phyloP scores from a whole-genome alignment of 1,140 invertebrate genomes.

The Caerostris extrusa region DNA sequence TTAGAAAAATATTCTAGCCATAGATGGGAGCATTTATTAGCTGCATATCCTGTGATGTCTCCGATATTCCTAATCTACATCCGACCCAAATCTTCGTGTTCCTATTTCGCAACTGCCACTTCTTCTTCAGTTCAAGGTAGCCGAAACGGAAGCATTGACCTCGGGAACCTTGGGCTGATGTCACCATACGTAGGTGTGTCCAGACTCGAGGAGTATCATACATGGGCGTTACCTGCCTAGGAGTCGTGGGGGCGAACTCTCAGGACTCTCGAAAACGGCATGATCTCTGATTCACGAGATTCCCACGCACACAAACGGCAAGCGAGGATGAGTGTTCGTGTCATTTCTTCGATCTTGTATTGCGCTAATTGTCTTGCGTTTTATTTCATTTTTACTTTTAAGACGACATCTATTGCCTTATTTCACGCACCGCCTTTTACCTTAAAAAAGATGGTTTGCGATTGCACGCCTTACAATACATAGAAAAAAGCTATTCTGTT shows the following conservation, averaged over 20 bases:
- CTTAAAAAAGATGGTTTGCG: neutral
- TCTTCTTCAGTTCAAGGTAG: slow-evolving; percentile 38
- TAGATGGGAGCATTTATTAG: neutral
- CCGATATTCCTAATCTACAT: neutral
- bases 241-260: slow-evolving; percentile 6
- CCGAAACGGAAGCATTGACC: neutral
- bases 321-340: slow-evolving; percentile 3
- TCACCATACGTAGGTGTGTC: slow-evolving; percentile 39
- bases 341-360: neutral
- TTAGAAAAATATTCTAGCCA: too few species aligned
- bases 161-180: neutral
- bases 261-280: neutral
- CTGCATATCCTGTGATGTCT: neutral
- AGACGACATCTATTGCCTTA: neutral
- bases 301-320: neutral
- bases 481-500: neutral
- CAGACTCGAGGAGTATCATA: slow-evolving; percentile 4
- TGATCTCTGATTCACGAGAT: neutral
- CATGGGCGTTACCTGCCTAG: slow-evolving; percentile 32
- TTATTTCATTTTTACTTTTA: neutral
- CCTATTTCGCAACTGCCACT: neutral
- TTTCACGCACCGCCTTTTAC: neutral
- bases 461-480: neutral
- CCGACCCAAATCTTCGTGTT: neutral
- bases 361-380: neutral